phyloP scores from a whole-genome alignment of 1,140 invertebrate species.

The Cyclargus thomasi region DNA sequence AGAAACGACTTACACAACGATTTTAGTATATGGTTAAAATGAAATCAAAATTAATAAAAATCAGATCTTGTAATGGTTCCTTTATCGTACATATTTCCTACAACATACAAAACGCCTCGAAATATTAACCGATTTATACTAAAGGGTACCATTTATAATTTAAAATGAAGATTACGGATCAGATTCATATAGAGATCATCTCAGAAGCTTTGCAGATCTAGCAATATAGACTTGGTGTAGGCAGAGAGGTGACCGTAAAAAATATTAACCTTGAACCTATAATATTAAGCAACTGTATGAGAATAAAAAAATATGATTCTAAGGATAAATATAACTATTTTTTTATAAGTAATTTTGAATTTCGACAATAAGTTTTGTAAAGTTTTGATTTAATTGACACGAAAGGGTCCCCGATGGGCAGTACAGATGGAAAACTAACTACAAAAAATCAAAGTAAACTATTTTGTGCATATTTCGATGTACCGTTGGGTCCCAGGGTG shows the following conservation, averaged over 20 bases:
- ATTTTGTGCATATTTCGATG: conserved; percentile 6
- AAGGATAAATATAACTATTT: background rate
- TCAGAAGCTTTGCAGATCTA: background rate
- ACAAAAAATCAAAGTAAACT: background rate
- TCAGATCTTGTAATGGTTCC: no score
- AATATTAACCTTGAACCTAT: background rate
- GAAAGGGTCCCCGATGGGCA: background rate
- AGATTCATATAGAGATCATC: conserved; percentile 3
- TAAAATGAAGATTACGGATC: background rate
- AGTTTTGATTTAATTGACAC: background rate
- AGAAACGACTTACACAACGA: no score
- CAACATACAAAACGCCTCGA: no score
- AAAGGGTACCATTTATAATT: background rate
- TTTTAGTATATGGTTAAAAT: no score
- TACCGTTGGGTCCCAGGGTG: background rate
- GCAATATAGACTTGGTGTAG: background rate
- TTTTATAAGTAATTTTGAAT: background rate
- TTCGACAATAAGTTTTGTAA: background rate
- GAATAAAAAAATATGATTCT: background rate
- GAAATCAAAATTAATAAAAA: no score
- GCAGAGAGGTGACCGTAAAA: background rate
- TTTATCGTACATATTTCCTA: no score
- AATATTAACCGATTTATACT: no score
- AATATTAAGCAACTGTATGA: background rate
- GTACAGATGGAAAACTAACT: background rate